Evolutionary conservation across 2,888 invertebrate species (phyloP), one percentile per base, ranked within the genome.

Genomic region (Malacosoma neustria): DNA sequence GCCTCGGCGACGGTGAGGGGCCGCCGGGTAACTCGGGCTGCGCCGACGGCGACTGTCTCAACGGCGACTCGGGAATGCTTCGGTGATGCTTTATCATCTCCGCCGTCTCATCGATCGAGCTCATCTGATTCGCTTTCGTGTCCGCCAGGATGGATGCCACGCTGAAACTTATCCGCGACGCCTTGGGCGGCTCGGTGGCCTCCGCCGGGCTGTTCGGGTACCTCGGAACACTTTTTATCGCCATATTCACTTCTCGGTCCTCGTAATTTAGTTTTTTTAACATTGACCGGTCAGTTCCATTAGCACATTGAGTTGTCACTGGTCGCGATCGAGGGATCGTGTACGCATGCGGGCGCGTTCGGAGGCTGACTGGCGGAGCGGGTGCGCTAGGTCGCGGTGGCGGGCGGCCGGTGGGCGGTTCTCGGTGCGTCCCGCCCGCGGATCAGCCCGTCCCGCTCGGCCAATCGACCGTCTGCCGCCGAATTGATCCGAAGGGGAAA

Each of bases 121-220:
- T 22, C n/a, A n/a, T 73, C 39, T 87, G 86, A 39, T 80, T 86
- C 2, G 89, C 89, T 67, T 94, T 90, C 14, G 96, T 92, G 59
- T 96, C 96, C 11, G 95, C 92, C 50, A 97, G 80, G 48, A 96
- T 88, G 1, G 96, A 94, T 4, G 96, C 95, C 51, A 96, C 96
- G 76, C 95, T 94, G 87, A 97, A 96, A 77, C 91, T 92, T 61
- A 92, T 90, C 55, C 91, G 86, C 46, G 91, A 90, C 44, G 89
- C 87, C 63, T 92, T 92, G 11, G 85, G 81, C 1, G 82, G 81
- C 41, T 82, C 89, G 48, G 89, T 89, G 46, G 89, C 89, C 66
- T 89, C 89, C 60, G 89, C 89, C 47, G 89, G 88, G 72, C 89
- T 87, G 77, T 89, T 87, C 50, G 89, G 89, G 77, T 89, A 89